Percentiles rank a stretch among this genome's conserved stretches.
Conservation (phyloP, 2,888 invertebrate species). For the Trachelus troglodyta region DNA sequence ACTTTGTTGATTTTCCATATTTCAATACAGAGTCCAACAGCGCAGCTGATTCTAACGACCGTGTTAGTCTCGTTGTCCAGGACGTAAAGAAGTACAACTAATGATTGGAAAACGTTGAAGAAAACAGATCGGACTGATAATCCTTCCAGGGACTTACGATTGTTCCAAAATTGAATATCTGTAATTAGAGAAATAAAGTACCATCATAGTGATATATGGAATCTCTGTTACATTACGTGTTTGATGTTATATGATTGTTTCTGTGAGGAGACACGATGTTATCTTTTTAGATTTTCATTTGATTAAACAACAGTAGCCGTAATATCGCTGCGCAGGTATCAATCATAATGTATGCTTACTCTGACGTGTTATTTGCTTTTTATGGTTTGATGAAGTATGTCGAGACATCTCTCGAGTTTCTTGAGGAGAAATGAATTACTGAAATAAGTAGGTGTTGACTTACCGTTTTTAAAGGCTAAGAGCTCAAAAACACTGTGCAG, state of each 20-base stretch:
- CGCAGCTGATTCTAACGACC: conserved; percentile 93
- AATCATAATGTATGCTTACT: background rate
- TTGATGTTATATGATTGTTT: background rate
- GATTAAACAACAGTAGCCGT: background rate
- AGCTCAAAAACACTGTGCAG: conserved; percentile 98
- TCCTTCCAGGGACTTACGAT: conserved; percentile 95
- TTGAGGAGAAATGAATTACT: background rate
- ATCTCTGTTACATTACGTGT: background rate
- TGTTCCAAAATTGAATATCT: conserved; percentile 99
- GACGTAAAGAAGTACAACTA: conserved; percentile 95
- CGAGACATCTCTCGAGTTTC: background rate
- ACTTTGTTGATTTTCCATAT: conserved; percentile 99
- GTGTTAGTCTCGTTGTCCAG: conserved; percentile 99
- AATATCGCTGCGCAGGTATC: background rate
- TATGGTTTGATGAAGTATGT: background rate
- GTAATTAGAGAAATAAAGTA: conserved; percentile 19
- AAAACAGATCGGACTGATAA: conserved; percentile 98
- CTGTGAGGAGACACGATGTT: background rate
- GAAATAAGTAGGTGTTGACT: conserved; percentile 29
- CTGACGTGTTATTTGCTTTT: background rate
- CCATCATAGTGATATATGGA: background rate
- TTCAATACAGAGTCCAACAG: conserved; percentile 95
- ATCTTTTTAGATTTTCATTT: background rate
- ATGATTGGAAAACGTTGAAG: conserved; percentile 97
- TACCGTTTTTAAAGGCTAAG: conserved; percentile 97